Evolutionary conservation across 2,113 vertebrate genomes (phyloP).

Genomic region (Nannobrachium achirus): DNA sequence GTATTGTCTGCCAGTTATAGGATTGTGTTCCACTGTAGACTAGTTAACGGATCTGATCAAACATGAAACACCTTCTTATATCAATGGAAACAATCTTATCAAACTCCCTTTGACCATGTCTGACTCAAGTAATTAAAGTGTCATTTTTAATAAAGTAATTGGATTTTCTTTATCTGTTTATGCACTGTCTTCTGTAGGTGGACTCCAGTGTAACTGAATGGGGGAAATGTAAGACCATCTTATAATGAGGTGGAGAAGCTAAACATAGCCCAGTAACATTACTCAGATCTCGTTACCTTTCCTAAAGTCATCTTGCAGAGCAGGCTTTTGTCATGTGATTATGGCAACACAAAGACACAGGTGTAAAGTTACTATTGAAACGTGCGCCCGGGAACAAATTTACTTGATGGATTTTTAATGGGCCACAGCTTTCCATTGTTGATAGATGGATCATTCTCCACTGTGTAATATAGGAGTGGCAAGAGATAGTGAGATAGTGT

Average conservation of each 20-base stretch:
- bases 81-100: slow-evolving; percentile 38
- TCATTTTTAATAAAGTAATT: slow-evolving; percentile 53
- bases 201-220: slow-evolving; percentile 39
- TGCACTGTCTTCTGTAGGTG: slow-evolving; percentile 28
- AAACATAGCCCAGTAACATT: slow-evolving; percentile 62
- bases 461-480: slow-evolving; percentile 49
- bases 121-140: slow-evolving; percentile 48
- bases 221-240: slow-evolving; percentile 60
- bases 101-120: slow-evolving; percentile 32
- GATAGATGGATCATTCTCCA: slow-evolving; percentile 58
- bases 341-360: slow-evolving; percentile 57
- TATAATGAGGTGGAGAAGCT: slow-evolving; percentile 60
- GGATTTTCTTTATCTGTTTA: slow-evolving; percentile 19
- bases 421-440: slow-evolving; percentile 55
- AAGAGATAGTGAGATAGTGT: slow-evolving; percentile 23
- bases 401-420: slow-evolving; percentile 72
- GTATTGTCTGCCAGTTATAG: slow-evolving; percentile 14
- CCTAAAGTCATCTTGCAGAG: slow-evolving; percentile 57
- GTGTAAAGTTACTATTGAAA: slow-evolving; percentile 69
- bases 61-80: slow-evolving; percentile 37
- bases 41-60: not conserved
- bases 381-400: slow-evolving; percentile 61
- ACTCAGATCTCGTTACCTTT: slow-evolving; percentile 65
- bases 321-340: slow-evolving; percentile 62
- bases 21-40: not conserved